Base-by-base conservation (phyloP, 2,113 vertebrate species). In the Nycticryphes semicollaris region DNA sequence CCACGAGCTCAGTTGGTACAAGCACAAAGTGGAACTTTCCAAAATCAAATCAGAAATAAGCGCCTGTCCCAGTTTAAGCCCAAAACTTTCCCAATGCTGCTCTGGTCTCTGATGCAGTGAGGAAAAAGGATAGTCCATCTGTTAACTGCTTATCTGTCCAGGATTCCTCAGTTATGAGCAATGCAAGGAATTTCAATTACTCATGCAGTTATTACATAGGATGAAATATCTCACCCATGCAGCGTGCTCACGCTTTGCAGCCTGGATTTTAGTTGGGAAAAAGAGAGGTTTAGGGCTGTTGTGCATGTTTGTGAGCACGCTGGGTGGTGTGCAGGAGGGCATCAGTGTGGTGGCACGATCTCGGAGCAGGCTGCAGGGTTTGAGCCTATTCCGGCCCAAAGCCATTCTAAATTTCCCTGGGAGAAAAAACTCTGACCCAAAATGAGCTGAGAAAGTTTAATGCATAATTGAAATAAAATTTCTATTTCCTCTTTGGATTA, bases 401-500 rank as follows among this genome's bases (percentile, higher is more conserved):
- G 0, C 35, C 3, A 3, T 47, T 39, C 33, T 4, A n/a, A 60
- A 64, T 79, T 75, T 51, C 67, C 82, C 63, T 31, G 3, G 19
- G 39, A 72, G 48, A 51, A 67, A 75, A 94, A 94, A 84, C 4
- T 51, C 73, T 63, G 60, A 59, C 89, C 39, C 63, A 57, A 83
- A 94, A 85, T 0, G 21, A 94, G 94, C 69, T 12, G 70, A 64
- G 83, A 60, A 95, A 89, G 62, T 95, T 91, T 35, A 82, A 94
- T 69, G 78, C 50, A 14, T 96, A 96, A 96, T 96, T 94, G 93
- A 95, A 96, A 96, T 94, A 87, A 96, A 93, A 64, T 91, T 93
- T 96, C 93, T 96, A 53, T 96, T 96, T 94, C 95, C 91, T 91
- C 68, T 94, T 87, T 78, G 95, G 94, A 96, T 96, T 96, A 95